These are phyloP conservation scores for Rhinogobius similis DNA, from an alignment of 2,113 vertebrate genomes.

Conservation along the genomic window DNA sequence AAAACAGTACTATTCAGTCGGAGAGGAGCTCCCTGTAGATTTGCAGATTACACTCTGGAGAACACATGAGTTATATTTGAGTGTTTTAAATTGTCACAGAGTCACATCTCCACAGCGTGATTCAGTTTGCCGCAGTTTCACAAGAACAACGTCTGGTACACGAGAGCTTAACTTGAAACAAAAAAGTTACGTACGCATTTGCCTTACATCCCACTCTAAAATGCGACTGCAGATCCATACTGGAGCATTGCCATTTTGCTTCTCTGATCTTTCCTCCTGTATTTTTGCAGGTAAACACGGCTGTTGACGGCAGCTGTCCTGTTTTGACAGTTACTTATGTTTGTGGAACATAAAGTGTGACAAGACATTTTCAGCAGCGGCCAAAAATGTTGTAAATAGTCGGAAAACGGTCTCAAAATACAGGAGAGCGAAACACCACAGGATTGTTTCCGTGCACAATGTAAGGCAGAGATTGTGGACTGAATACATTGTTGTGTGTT, in stretches of 20 bases:
- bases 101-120: slow-evolving; percentile 2
- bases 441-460: neutral
- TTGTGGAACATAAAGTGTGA: neutral
- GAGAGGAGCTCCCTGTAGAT: slow-evolving; percentile 23
- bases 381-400: neutral
- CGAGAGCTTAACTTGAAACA: neutral
- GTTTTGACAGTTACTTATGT: neutral
- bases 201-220: no score
- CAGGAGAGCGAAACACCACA: neutral
- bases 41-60: slow-evolving; percentile 29
- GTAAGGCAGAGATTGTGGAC: neutral
- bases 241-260: no score
- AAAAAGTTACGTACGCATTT: neutral
- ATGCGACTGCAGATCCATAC: no score
- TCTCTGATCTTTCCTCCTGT: neutral
- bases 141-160: neutral
- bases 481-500: no score
- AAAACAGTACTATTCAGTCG: slow-evolving; percentile 58
- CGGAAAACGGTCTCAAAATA: neutral
- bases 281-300: neutral
- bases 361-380: neutral
- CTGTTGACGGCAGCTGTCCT: neutral
- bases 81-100: slow-evolving; percentile 21
- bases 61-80: slow-evolving; percentile 26
- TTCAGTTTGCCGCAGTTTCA: slow-evolving; percentile 5